phyloP scores from a whole-genome alignment of 2,797 vertebrate species.

The Pantherophis alleghaniensis region DNA sequence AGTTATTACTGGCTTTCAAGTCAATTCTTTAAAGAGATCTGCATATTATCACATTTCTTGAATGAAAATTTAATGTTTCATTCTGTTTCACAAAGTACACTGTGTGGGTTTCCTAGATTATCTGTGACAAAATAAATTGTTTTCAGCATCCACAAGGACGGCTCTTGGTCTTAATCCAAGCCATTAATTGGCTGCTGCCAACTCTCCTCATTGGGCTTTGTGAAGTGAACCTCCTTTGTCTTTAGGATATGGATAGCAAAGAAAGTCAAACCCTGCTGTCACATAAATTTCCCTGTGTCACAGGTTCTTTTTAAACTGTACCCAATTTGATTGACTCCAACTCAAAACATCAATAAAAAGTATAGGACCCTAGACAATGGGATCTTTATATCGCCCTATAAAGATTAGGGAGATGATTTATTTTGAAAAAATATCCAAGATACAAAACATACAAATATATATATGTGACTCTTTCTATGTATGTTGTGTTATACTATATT shows the following conservation, averaged over 20 bases:
- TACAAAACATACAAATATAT: background rate
- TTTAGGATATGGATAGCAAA: background rate
- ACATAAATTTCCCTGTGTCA: background rate
- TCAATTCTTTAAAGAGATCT: slow-evolving; percentile 35
- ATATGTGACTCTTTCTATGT: background rate
- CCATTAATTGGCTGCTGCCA: background rate
- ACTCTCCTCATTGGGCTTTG: background rate
- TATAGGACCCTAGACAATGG: background rate
- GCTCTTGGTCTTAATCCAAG: background rate
- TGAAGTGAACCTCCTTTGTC: background rate
- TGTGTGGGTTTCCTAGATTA: slow-evolving; percentile 43
- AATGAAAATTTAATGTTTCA: slow-evolving; percentile 50
- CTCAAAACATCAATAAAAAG: background rate
- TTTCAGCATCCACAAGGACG: background rate
- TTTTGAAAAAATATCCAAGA: background rate
- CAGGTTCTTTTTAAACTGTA: background rate
- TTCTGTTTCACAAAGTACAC: slow-evolving; percentile 34
- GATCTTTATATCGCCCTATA: background rate
- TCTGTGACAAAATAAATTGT: slow-evolving; percentile 36
- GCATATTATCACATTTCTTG: slow-evolving; percentile 33
- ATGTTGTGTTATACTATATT: background rate
- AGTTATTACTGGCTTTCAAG: slow-evolving; percentile 44
- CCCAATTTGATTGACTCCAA: background rate
- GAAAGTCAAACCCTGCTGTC: background rate
- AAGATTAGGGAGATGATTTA: background rate